A percentile compares a stretch with the other conserved stretches of the same genome.
Conservation (phyloP, 2,113 vertebrate genomes). For the Lampris megalopsis region DNA sequence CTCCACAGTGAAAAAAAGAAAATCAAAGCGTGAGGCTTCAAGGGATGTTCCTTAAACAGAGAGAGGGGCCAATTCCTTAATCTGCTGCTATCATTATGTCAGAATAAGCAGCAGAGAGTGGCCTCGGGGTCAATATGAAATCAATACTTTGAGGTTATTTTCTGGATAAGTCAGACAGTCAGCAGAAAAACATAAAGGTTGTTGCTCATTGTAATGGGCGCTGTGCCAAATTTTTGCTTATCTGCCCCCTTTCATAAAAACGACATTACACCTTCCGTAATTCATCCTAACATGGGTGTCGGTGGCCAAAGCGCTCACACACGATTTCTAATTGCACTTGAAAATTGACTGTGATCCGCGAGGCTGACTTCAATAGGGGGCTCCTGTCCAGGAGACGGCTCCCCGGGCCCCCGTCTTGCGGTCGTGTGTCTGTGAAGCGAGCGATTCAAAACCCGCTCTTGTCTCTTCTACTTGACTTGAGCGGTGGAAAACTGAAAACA, state of each 20-base stretch:
- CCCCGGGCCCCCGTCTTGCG: background rate
- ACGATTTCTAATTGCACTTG: background rate
- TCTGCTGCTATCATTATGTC: background rate
- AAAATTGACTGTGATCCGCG: background rate
- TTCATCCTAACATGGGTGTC: background rate
- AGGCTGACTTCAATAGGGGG: constrained; percentile 10
- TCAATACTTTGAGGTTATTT: constrained; percentile 2
- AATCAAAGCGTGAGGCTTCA: constrained; percentile 19
- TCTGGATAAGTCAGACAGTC: background rate
- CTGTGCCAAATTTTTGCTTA: background rate
- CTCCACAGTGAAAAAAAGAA: constrained; percentile 15
- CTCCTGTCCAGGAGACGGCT: constrained; percentile 6
- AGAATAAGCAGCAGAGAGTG: background rate
- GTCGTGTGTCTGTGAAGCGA: constrained; percentile 20
- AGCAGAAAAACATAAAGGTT: background rate
- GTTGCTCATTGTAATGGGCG: background rate
- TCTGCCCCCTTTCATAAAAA: background rate
- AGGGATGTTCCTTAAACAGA: background rate
- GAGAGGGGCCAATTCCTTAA: background rate
- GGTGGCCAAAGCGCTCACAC: background rate
- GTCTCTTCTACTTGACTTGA: constrained; percentile 51
- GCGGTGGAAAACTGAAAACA: constrained; percentile 45
- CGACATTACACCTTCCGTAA: background rate
- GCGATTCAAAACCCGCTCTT: constrained; percentile 27
- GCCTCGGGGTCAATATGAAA: background rate